phyloP scores from a whole-genome alignment of 2,113 vertebrate species.

The Phocoena phocoena region DNA sequence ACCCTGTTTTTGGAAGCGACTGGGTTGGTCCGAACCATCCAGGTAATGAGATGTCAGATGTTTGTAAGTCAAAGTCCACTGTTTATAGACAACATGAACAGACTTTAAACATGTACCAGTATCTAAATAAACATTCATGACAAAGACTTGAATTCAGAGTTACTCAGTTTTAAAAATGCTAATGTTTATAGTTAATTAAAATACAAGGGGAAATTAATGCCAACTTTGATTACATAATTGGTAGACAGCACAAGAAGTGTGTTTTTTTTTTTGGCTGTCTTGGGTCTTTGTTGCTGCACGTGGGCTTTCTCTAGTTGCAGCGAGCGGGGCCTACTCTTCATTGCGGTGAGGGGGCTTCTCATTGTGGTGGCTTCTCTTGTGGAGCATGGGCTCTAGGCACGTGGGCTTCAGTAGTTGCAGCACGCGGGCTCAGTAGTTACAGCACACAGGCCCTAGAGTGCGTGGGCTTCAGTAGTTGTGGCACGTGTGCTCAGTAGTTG shows the following conservation, averaged over 20 bases:
- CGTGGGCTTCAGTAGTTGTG: no score
- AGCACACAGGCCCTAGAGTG: no score
- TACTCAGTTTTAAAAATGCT: constrained; percentile 15
- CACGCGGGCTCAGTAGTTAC: no score
- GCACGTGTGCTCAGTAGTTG: no score
- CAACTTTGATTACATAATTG: not conserved
- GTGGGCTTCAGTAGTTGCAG: no score
- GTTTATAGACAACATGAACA: not conserved
- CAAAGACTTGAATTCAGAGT: constrained; percentile 29
- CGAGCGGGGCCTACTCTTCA: no score
- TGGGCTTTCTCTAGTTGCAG: no score
- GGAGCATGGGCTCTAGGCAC: no score
- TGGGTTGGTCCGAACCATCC: constrained; percentile 69
- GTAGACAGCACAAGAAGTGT: not conserved
- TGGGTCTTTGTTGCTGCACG: no score
- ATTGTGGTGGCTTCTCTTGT: no score
- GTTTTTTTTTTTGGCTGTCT: no score
- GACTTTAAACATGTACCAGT: constrained; percentile 41
- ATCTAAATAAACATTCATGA: constrained; percentile 24
- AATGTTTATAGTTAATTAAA: constrained; percentile 30
- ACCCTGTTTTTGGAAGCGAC: constrained; percentile 57
- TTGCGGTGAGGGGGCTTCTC: no score
- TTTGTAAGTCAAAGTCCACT: constrained; percentile 40
- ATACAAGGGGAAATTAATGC: constrained; percentile 23
- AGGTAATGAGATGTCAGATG: constrained; percentile 75